These are phyloP conservation scores for Epinephelus coioides DNA, from an alignment of 2,797 vertebrate genomes.

Conservation along the genomic window DNA sequence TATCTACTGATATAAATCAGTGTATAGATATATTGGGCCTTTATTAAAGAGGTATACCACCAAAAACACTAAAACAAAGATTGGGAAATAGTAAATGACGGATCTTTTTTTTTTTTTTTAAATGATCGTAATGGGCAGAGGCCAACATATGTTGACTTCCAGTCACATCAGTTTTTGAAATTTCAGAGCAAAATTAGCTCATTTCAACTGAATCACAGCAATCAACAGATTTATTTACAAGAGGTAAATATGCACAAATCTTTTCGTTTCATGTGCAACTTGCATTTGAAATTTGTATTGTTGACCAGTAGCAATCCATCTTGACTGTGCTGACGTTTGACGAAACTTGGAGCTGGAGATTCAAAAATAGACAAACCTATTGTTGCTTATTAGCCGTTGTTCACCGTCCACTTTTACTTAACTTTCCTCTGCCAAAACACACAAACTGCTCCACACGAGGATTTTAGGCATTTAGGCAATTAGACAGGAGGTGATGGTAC, in stretches of 20 bases:
- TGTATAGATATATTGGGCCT: neutral
- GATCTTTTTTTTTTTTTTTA: neutral
- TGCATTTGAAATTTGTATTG: neutral
- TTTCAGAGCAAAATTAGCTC: neutral
- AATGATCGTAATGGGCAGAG: neutral
- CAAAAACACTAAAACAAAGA: neutral
- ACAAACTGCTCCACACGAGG: neutral
- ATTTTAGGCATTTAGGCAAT: neutral
- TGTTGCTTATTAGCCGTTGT: neutral
- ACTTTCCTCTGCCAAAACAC: neutral
- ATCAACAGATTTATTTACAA: neutral
- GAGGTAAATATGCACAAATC: neutral
- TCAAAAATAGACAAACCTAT: neutral
- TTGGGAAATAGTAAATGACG: neutral
- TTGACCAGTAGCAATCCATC: neutral
- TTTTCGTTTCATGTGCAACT: neutral
- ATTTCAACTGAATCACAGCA: neutral
- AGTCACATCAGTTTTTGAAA: neutral
- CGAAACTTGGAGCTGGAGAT: neutral
- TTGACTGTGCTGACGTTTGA: neutral
- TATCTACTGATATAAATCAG: slow-evolving; percentile 13
- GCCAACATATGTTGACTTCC: neutral
- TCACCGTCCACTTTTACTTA: neutral
- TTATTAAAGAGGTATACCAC: neutral
- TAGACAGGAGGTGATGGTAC: neutral